Conservation (phyloP, 1,140 invertebrate species). For the Hycleus phaleratus region DNA sequence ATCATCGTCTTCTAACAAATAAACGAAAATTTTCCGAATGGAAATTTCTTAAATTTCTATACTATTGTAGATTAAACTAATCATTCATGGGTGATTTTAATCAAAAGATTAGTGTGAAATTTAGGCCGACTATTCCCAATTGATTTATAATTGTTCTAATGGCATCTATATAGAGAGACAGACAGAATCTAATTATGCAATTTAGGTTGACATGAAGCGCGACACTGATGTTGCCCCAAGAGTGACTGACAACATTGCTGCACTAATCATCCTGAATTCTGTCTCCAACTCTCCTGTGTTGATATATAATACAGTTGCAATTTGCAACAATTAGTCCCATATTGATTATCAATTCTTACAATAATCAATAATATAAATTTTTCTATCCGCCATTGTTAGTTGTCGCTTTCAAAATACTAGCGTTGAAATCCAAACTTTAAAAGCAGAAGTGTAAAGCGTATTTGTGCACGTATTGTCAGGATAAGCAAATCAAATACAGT, state of each 20-base stretch:
- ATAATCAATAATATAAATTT: no score
- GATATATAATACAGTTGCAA: conserved; percentile 14
- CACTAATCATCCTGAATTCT: conserved; percentile 23
- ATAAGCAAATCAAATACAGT: conserved; percentile 21
- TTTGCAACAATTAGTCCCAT: conserved; percentile 19
- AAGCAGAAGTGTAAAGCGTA: conserved; percentile 4
- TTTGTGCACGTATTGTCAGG: conserved; percentile 8
- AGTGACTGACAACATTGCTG: conserved; percentile 33
- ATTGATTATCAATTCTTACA: conserved; percentile 8
- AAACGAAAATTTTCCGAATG: conserved; percentile 3
- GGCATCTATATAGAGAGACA: conserved; percentile 27
- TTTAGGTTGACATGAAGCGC: conserved; percentile 28
- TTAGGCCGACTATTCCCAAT: conserved; percentile 7
- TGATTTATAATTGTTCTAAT: conserved; percentile 30
- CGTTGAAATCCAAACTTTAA: conserved; percentile 3
- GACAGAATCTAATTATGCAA: conserved; percentile 36
- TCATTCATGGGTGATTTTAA: conserved; percentile 14
- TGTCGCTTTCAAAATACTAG: no score
- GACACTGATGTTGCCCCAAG: conserved; percentile 25
- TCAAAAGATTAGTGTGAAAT: conserved; percentile 19
- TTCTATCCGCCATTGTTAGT: no score
- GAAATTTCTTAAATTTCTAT: background rate
- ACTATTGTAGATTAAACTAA: background rate
- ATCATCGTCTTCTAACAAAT: conserved; percentile 20
- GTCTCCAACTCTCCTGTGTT: conserved; percentile 19